Evolutionary conservation across 2,888 invertebrate genomes (phyloP).

Genomic region (Lobophora halterata): DNA sequence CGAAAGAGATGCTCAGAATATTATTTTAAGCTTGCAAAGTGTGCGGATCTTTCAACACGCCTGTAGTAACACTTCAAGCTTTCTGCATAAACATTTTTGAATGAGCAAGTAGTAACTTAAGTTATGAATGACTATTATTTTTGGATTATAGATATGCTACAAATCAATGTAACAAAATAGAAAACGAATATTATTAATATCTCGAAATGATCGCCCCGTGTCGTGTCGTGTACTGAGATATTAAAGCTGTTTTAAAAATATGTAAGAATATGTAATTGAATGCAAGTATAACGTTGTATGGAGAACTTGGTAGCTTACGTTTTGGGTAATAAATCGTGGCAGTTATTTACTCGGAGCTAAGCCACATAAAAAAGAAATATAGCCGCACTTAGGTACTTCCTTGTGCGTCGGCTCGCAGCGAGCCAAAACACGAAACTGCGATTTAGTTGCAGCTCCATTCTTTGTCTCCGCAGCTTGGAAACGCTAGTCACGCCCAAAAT

Average conservation of each 20-base stretch:
- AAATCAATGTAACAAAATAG: too few species aligned
- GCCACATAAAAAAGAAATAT: conserved; percentile 46
- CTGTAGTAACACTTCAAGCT: conserved; percentile 44
- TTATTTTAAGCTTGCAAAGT: conserved; percentile 74
- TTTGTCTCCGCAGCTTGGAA: conserved; percentile 44
- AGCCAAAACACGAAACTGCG: conserved; percentile 57
- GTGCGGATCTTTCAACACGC: conserved; percentile 68
- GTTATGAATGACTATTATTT: too few species aligned
- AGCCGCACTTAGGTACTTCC: conserved; percentile 54
- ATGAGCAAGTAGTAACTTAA: not conserved
- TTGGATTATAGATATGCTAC: too few species aligned
- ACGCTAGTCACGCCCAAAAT: conserved; percentile 45
- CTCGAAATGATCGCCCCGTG: too few species aligned
- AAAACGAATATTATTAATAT: too few species aligned
- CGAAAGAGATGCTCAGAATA: conserved; percentile 64
- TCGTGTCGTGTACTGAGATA: too few species aligned
- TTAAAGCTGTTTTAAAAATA: too few species aligned
- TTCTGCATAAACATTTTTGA: conserved; percentile 2
- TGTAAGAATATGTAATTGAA: too few species aligned
- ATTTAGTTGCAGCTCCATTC: conserved; percentile 47
- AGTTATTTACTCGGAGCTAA: conserved; percentile 25
- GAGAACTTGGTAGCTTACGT: too few species aligned
- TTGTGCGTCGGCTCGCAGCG: conserved; percentile 46
- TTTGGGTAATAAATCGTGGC: conserved; percentile 5
- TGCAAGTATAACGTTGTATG: too few species aligned